Evolutionary conservation across 2,888 invertebrate genomes (phyloP), one percentile per base, ranked within the genome.

Genomic region (Teleogryllus oceanicus): DNA sequence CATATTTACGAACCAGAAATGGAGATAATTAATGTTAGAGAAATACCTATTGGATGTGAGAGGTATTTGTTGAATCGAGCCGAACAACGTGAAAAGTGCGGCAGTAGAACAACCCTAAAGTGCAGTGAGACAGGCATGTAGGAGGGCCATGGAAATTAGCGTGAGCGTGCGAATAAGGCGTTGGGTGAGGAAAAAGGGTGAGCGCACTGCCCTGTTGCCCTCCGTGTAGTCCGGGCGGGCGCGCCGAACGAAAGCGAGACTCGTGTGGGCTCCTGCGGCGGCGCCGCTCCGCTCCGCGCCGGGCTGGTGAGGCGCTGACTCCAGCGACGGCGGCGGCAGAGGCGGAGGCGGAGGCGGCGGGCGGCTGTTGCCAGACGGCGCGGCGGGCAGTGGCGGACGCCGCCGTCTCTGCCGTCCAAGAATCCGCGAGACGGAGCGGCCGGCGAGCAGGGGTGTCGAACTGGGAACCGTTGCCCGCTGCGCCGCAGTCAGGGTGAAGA

Each of bases 361-460:
- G 16, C 62, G 62, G 62, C 62, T 62, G 62, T 62, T 62, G 62
- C 62, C 62, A 62, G 62, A 62, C 62, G 62, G 62, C 62, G 62
- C 62, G 62, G 62, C 62, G 62, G 62, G 62, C 62, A 62, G n/a
- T n/a, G 13, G 16, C 13, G 62, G n/a, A 13, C 62, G n/a, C 10
- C 62, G 62, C 16, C 13, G 62, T 62, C 62, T 62, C 62, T n/a
- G n/a, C n/a, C n/a, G 62, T 62, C 62, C 62, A 62, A 62, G 62
- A 62, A 62, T 18, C 62, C 62, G 62, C 62, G 62, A 62, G 13
- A 62, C n/a, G 37, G 8, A 37, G 37, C 5, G 37, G 37, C 37
- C 37, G 37, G 37, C 37, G 5, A 37, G 37, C 37, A 37, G 37
- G 37, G 37, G 37, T 37, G 37, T 37, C 37, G 37, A 37, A 37